Evolutionary conservation across 2,113 vertebrate species (phyloP), one percentile per base, ranked within the genome.

Genomic region (Nibea coibor): DNA sequence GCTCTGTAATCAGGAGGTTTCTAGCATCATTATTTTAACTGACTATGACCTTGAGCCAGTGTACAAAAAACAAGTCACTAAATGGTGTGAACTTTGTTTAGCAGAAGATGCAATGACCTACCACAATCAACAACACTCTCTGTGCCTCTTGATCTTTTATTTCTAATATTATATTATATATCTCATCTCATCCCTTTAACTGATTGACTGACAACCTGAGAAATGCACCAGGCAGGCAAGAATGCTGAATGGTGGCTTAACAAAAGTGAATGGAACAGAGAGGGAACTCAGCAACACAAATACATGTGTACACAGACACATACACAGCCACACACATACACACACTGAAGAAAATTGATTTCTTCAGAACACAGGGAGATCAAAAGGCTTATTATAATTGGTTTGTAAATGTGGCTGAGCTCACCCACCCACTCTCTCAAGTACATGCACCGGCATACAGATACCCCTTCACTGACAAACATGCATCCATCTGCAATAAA

Each of bases 351-450:
- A 75, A 90, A 92, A 93, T 87, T 89, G 88, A 92, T 91, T 94
- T 90, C 35, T 82, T 90, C 71, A 84, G 84, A 92, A 92, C 89
- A 89, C 80, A 80, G 63, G 80, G 81, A 88, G 90, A 92, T 92
- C 84, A 93, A 93, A 91, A 89, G 85, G 68, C 82, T 93, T 85
- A 85, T 86, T 91, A 91, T 89, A 94, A 93, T 92, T 93, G 88
- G 88, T 85, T 89, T 91, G 87, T 88, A 91, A 91, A 91, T 87
- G 89, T 87, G 81, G 80, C 67, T 78, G 72, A 71, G 81, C 83
- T 78, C 75, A 70, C 76, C 78, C 83, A 74, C 88, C 84, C 84
- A 85, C 83, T 73, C 79, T 75, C 59, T 51, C 11, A 0, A 80
- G 48, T 76, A 81, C 75, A 74, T 71, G 66, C 70, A 77, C 65